Percentiles rank a stretch among this genome's conserved stretches.
Evolutionary conservation across 2,113 vertebrate species (phyloP).

Genomic region (Candoia aspera): DNA sequence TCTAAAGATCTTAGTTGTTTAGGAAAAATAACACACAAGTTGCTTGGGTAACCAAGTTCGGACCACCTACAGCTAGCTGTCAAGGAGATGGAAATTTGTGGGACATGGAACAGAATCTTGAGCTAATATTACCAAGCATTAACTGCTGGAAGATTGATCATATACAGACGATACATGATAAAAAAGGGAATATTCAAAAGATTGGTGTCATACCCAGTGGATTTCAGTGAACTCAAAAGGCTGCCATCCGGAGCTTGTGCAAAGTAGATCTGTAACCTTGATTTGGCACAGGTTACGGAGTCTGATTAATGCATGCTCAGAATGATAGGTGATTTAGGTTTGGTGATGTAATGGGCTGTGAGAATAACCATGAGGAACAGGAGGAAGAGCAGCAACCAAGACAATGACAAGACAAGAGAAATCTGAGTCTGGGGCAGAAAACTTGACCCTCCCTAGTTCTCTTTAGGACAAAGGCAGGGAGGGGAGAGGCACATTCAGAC

Average conservation of each 20-base stretch:
- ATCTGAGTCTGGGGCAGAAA: neutral
- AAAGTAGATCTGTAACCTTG: neutral
- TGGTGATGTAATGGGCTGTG: neutral
- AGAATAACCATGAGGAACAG: neutral
- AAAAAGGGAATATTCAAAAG: fast-evolving
- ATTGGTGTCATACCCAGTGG: fast-evolving
- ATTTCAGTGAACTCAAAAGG: neutral
- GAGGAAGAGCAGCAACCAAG: neutral
- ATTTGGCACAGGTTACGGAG: neutral
- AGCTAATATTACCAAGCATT: neutral
- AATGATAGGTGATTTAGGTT: neutral
- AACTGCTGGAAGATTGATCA: neutral
- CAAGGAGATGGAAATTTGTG: slow-evolving; percentile 36
- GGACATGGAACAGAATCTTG: neutral
- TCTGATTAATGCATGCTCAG: neutral
- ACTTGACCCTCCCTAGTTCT: neutral
- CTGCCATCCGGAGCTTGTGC: neutral
- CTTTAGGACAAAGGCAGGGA: neutral
- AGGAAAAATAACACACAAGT: slow-evolving; percentile 62
- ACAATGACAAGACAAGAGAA: neutral
- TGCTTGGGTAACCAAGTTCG: slow-evolving; percentile 62
- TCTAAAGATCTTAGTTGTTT: slow-evolving; percentile 62
- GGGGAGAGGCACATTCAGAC: neutral
- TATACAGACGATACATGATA: neutral
- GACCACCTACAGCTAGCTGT: slow-evolving; percentile 40